Base-by-base conservation (phyloP, 64 coral and sea anemone species). In the Montipora efflorescens region DNA sequence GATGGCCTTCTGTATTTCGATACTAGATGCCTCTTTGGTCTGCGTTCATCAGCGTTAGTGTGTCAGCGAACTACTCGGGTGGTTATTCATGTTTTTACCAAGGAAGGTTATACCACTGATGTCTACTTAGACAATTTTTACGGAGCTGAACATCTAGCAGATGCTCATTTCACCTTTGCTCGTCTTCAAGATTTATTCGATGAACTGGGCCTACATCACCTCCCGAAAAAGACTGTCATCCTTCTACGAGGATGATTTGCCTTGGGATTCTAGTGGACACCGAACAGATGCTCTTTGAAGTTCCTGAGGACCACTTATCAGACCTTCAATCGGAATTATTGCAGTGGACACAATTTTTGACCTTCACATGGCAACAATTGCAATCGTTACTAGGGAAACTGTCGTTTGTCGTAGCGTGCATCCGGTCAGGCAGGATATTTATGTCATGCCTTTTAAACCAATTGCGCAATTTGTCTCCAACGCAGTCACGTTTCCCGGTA, bases 51-150 rank as follows among this genome's bases (percentile, higher is more conserved):
- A 53, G 51, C 25, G 4, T 28, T 77, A 74, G 72, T 78, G 5
- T 89, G 87, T 59, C 74, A 89, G 28, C 43, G 43, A 52, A 88
- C 87, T 57, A 90, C 53, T 62, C 7, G 43, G 21, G 48, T 21
- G 3, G 88, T 90, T 5, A 66, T 90, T 44, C 57, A 79, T 62
- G 57, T 77, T 19, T 78, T 90, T 66, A 80, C 75, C 1, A 67
- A 50, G 4, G 75, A 67, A 69, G 88, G 88, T 68, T 90, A 45
- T 52, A 47, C 28, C 7, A 47, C 77, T 10, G 76, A 90, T 14
- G 76, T 90, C 67, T 90, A 90, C 53, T 15, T 90, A 7, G 62
- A 90, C 14, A 61, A 90, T 80, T 88, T 88, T 88, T 88, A 75
- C 21, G 70, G 85, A 5, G 68, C 68, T 7, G 68, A 88, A n/a